A percentile compares a stretch with the other conserved stretches of the same genome.
Conservation (phyloP, 2,888 invertebrate species). For the Lepidonotus clava region DNA sequence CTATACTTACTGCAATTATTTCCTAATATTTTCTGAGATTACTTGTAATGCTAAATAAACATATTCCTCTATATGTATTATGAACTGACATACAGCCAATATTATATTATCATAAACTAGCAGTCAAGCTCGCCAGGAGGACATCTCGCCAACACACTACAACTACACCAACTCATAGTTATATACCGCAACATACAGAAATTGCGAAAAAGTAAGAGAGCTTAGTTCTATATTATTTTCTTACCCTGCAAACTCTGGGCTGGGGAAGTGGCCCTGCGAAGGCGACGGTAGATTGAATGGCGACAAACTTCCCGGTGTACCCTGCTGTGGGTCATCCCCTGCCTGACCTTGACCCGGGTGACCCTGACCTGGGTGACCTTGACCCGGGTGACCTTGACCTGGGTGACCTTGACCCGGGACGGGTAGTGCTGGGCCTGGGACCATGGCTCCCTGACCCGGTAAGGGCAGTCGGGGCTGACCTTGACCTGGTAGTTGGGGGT, state of each 20-base stretch:
- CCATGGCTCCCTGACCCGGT: conserved; percentile 7
- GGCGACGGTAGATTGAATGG: conserved; percentile 33
- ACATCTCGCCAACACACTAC: too few species aligned
- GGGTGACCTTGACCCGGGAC: not conserved
- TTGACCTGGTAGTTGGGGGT: conserved; percentile 33
- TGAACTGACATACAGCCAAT: too few species aligned
- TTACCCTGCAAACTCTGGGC: conserved; percentile 39
- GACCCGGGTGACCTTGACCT: not conserved
- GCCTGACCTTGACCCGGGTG: conserved; percentile 27
- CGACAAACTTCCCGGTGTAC: conserved; percentile 39
- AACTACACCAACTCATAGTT: too few species aligned
- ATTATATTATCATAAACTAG: too few species aligned
- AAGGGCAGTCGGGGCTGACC: conserved; percentile 32
- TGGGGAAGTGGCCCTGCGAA: conserved; percentile 10
- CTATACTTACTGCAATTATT: too few species aligned
- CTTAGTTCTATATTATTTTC: too few species aligned
- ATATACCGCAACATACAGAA: too few species aligned
- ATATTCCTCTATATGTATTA: too few species aligned
- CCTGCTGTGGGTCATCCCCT: conserved; percentile 49
- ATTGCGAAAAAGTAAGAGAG: too few species aligned
- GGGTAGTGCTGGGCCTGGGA: conserved; percentile 13
- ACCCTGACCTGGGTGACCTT: not conserved
- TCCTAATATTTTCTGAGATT: too few species aligned
- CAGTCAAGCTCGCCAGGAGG: too few species aligned
- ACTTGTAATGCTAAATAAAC: too few species aligned